Base-by-base conservation (phyloP, 2,113 vertebrate species). In the Leucopternis melanops region DNA sequence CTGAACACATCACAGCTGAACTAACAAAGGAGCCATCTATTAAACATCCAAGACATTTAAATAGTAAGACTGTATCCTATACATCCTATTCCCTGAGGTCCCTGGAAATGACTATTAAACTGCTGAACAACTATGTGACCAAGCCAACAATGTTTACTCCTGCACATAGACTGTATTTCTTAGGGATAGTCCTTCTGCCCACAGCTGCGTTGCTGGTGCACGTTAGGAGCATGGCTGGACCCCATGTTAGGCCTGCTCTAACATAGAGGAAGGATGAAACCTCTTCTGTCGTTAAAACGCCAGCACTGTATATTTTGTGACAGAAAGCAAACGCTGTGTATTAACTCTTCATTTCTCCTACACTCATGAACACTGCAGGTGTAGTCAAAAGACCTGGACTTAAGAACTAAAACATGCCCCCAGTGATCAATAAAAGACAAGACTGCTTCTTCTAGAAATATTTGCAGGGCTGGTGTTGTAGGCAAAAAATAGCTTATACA, bases 21-120 rank as follows among this genome's bases (percentile, higher is more conserved):
- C 78, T 91, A 95, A 94, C 93, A 96, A 90, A 94, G 78, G 38
- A 96, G 32, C 25, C 47, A 78, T 72, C 78, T 86, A 88, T 87
- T 81, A 96, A 91, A 62, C 47, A 73, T 42, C 38, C 57, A 94
- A 95, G 93, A 84, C 81, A 61, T 91, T 96, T 81, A 74, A 86
- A 95, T 97, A 97, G 69, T 81, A 94, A 94, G 54, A 81, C 50
- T 63, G 32, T 34, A 92, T 40, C 45, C 57, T 74, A 38, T 70
- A 78, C 36, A 87, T 38, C 63, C 59, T 55, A 23, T 57, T 74
- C 59, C 73, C 62, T 5, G 6, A 86, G 69, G 81, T 77, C 71
- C 66, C 65, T 94, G 83, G 65, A 95, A 96, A 93, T 88, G 8
- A 55, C 27, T 92, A 78, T 92, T 91, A 96, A 95, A 90, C 86